These are phyloP conservation scores for Chaetura pelagica DNA, from an alignment of 2,113 vertebrate genomes.

Conservation along the genomic window DNA sequence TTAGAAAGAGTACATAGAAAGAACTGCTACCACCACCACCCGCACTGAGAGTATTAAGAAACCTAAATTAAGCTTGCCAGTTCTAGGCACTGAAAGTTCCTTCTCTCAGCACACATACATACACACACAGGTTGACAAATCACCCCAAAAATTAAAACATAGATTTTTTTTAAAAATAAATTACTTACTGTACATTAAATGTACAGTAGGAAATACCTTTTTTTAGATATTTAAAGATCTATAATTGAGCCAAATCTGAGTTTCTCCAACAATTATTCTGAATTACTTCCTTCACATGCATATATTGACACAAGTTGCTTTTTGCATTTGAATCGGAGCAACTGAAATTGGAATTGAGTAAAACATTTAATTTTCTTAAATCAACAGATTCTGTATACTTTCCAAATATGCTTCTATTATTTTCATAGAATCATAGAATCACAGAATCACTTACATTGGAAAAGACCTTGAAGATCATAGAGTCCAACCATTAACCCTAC, in stretches of 20 bases:
- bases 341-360: not conserved
- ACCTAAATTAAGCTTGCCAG: not conserved
- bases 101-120: not conserved
- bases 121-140: not conserved
- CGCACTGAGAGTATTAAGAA: not conserved
- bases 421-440: not conserved
- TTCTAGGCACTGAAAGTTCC: not conserved
- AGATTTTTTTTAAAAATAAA: not conserved
- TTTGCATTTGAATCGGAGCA: not conserved
- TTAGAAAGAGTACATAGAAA: constrained; percentile 11
- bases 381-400: not conserved
- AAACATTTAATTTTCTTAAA: constrained; percentile 24
- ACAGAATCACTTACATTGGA: too few relatives aligned
- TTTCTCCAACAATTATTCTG: not conserved
- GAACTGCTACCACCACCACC: not conserved
- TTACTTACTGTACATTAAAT: not conserved
- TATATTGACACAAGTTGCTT: not conserved
- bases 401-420: not conserved
- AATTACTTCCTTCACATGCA: not conserved
- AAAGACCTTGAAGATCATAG: too few relatives aligned
- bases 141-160: not conserved
- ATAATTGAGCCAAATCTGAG: not conserved
- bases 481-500: too few relatives aligned
- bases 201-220: not conserved
- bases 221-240: not conserved